phyloP scores from a whole-genome alignment of 2,888 invertebrate genomes.

The Meteorus cinctellus region DNA sequence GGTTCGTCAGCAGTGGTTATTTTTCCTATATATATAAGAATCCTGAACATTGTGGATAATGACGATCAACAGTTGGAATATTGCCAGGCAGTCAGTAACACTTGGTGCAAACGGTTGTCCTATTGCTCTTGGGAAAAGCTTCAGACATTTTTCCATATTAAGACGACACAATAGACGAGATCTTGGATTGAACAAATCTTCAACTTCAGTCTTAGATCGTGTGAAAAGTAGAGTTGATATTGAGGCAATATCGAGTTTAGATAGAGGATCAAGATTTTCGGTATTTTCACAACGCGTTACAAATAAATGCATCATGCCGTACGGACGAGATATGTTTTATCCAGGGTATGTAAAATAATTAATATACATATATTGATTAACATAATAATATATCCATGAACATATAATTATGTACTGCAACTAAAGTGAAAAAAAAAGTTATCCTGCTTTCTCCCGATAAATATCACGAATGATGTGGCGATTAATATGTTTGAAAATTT shows the following conservation, averaged over 20 bases:
- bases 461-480: background rate
- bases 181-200: conserved; percentile 23
- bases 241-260: conserved; percentile 1
- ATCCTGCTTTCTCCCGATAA: background rate
- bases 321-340: conserved; percentile 59
- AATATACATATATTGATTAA: too few relatives aligned
- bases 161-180: background rate
- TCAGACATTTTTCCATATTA: conserved; percentile 22
- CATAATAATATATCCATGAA: too few relatives aligned
- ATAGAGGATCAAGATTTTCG: conserved; percentile 40
- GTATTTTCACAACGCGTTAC: conserved; percentile 39
- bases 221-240: background rate
- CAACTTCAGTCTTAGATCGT: conserved; percentile 2
- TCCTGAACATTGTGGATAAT: conserved; percentile 16
- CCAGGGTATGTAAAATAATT: conserved; percentile 61
- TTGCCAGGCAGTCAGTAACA: conserved; percentile 39
- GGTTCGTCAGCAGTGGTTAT: conserved; percentile 21
- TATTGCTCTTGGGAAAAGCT: conserved; percentile 7
- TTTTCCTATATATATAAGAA: conserved; percentile 11
- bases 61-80: conserved; percentile 40
- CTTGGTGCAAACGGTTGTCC: conserved; percentile 28
- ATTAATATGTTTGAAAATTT: too few relatives aligned
- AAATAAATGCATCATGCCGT: conserved; percentile 61
- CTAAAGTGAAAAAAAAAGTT: background rate
- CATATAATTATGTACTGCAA: background rate